Base-by-base conservation (phyloP, 2,113 vertebrate species). In the Elachura formosa region DNA sequence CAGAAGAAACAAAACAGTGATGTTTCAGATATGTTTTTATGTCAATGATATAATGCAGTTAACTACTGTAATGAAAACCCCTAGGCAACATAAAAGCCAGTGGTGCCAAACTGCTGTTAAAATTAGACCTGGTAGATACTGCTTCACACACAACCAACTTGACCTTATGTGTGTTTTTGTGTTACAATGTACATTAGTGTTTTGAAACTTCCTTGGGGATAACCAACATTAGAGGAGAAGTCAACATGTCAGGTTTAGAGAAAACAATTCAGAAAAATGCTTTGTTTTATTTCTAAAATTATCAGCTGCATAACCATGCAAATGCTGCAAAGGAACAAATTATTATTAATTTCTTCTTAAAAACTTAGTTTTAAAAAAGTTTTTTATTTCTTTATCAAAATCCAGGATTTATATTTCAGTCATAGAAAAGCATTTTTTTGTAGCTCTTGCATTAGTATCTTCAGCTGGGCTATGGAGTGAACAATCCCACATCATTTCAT, bases 101-200 rank as follows among this genome's bases (percentile, higher is more conserved):
- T 73, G 73, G 34, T 93, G 79, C 74, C 67, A 91, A 91, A 36
- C 84, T 90, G 36, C 82, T 93, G 68, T 97, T 96, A 73, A 96
- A 96, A 96, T 91, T 87, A 97, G 78, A 94, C 90, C 89, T 94
- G 87, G 63, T 66, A 72, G 43, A 81, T 96, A 71, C 73, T 66
- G 58, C 89, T 95, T 96, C 94, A 64, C 21, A 17, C 48, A 89
- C 54, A 93, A 88, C 29, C 95, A 91, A 79, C 94, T 96, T 91
- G 84, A 78, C 64, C 54, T 86, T 12, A 52, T 88, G 67, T 91
- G 67, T 75, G 68, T 49, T 91, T 71, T 76, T 79, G 24, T 16
- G 6, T 95, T 67, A 52, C 61, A 92, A 51, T 73, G n/a, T 90
- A 46, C 79, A 55, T 87, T 87, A 92, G 51, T 84, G 40, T 93